phyloP scores from a whole-genome alignment of 2,888 invertebrate genomes.

The Cybosia mesomella region DNA sequence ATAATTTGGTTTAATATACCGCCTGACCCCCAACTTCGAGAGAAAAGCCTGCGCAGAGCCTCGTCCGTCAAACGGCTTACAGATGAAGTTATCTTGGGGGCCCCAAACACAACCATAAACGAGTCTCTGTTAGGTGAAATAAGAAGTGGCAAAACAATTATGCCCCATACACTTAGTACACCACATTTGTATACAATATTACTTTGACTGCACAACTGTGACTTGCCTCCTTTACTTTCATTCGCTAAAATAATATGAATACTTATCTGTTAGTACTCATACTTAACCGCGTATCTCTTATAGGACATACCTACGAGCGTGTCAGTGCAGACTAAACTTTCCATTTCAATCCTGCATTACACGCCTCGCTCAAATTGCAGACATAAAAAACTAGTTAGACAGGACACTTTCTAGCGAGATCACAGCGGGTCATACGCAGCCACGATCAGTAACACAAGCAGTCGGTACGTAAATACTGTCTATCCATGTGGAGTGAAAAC shows the following conservation, averaged over 20 bases:
- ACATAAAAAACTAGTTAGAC: constrained; percentile 48
- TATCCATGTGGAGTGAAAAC: neutral
- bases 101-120: too few species aligned
- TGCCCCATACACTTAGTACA: too few species aligned
- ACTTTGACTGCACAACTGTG: neutral
- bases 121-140: too few species aligned
- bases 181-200: too few species aligned
- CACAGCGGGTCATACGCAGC: constrained; percentile 41
- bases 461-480: constrained; percentile 4
- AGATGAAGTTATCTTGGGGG: too few species aligned
- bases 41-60: too few species aligned
- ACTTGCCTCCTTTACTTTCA: neutral
- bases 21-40: too few species aligned
- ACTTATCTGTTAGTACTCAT: too few species aligned
- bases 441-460: constrained; percentile 3
- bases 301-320: neutral
- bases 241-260: neutral
- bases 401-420: constrained; percentile 47
- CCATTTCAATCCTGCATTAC: constrained; percentile 20
- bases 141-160: too few species aligned
- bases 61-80: too few species aligned
- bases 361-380: constrained; percentile 42
- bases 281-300: neutral
- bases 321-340: constrained; percentile 11
- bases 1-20: too few species aligned